Base-by-base conservation (phyloP, 2,888 invertebrate species). In the Gari tellinella region DNA sequence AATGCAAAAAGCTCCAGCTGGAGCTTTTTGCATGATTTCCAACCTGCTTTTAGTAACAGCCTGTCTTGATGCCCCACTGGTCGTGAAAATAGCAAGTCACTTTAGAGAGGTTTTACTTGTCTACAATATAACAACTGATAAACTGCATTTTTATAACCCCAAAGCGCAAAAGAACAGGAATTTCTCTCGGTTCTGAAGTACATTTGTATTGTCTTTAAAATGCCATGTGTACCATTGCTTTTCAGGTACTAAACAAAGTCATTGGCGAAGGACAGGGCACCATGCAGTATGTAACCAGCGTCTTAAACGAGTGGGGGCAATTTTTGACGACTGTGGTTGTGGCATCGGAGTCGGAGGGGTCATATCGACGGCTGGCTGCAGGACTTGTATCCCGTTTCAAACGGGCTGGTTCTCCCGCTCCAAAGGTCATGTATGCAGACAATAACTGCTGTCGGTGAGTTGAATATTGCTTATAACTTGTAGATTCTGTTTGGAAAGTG, bases 251-350 rank as follows among this genome's bases (percentile, higher is more conserved):
- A 25, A 55, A 37, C 17, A 55, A 55, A 40, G 17, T 55, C 31
- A 23, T 19, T 37, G 55, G 55, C 8, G 38, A 37, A 4, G 55
- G 38, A 38, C 55, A 55, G 40, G 55, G 19, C 19, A 55, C 37
- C 37, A 55, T 55, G 55, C 55, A 55, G 37, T 55, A 38, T 37
- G 55, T 55, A 17, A 55, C 55, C 17, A 55, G 55, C 38, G 12
- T 55, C 19, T 8, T 55, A 19, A 55, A 55, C 25, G 55, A 55
- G 38, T 38, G 38, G 55, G 55, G 55, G 4, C 55, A 55, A 40
- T 55, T 37, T 17, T 12, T 55, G 17, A 37, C 55, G 38, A 55
- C 55, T 17, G 55, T 55, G 17, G 55, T 55, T 37, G 40, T 55
- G 7, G 55, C 55, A 19, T 55, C 55, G 8, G 55, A 55, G 38